Base-by-base conservation (phyloP, 2,797 vertebrate genomes). In the Sebastes hopkinsi region DNA sequence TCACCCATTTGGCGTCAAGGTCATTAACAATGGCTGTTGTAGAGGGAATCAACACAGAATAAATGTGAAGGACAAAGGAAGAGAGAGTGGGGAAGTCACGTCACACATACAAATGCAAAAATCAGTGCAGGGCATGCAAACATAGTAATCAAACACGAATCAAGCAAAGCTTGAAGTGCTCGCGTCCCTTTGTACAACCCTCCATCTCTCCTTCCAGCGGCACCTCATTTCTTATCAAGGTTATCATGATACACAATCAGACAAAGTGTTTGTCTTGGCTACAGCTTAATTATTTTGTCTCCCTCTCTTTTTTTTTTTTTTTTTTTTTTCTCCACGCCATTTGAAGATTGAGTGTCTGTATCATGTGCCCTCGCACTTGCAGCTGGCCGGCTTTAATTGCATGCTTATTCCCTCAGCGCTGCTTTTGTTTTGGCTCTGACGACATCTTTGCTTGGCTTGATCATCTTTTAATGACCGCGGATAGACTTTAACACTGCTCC, bases 381-480 rank as follows among this genome's bases (percentile, higher is more conserved):
- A 87, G 85, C 86, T 88, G 84, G 75, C 67, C 30, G 22, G 38
- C 70, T 85, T 81, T 90, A 88, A 91, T 93, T 89, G 84, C 79
- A 5, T 16, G 67, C 80, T 68, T 74, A 32, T 79, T 87, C 80
- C 74, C 86, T 8, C 75, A 4, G 74, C 5, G 75, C 42, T 22
- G 75, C 82, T 77, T 86, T 75, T 84, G 79, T 87, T 87, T 59
- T 58, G 72, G 75, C 81, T 87, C 70, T 79, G 83, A 86, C 13
- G 79, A 72, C 79, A 67, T 87, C 83, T 89, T 54, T 50, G 76
- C 79, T 76, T 8, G 16, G 73, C 89, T 88, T 89, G 80, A 91
- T 92, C 87, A 84, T 92, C 79, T 82, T 92, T 87, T 89, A 92
- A 88, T 88, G 85, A 74, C 83, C 13, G 34, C 66, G 1, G 80